These are phyloP conservation scores for Otus sunia DNA, from an alignment of 2,113 vertebrate species.

Conservation along the genomic window DNA sequence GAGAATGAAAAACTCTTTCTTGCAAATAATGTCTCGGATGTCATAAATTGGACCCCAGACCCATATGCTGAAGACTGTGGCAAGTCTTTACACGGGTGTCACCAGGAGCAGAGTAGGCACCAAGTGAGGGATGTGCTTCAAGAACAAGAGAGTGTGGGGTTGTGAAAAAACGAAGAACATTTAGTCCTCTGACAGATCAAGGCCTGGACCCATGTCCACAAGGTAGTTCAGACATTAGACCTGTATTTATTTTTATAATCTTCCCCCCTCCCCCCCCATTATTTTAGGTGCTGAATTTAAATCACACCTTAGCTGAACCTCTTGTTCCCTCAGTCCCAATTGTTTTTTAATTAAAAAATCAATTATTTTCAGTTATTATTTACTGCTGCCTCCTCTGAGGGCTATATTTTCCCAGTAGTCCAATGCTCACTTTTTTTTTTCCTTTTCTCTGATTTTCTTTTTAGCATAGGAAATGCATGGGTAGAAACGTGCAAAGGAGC, in stretches of 20 bases:
- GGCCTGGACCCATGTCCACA: not conserved
- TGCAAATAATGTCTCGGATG: not conserved
- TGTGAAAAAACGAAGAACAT: not conserved
- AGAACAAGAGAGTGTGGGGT: rapidly evolving
- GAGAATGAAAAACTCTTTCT: not conserved
- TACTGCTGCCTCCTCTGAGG: not conserved
- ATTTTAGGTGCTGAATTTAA: not conserved
- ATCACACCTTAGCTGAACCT: not conserved
- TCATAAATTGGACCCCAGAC: not conserved
- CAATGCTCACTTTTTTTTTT: rapidly evolving
- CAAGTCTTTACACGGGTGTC: rapidly evolving
- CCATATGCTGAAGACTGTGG: not conserved
- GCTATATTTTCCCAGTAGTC: not conserved
- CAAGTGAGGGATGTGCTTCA: not conserved
- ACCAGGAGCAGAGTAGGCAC: not conserved
- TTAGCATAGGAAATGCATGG: not conserved
- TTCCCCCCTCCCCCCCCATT: not conserved
- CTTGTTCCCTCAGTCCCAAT: not conserved
- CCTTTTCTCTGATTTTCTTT: not conserved
- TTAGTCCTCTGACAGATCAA: not conserved
- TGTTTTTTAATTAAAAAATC: not conserved
- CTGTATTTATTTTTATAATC: not conserved
- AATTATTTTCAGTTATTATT: not conserved
- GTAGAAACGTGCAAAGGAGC: not conserved
- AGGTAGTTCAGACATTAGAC: not conserved